Percentiles rank a stretch among this genome's conserved stretches.
These are phyloP conservation scores for Porites lutea DNA, from an alignment of 64 coral and sea anemone genomes.

Conservation along the genomic window DNA sequence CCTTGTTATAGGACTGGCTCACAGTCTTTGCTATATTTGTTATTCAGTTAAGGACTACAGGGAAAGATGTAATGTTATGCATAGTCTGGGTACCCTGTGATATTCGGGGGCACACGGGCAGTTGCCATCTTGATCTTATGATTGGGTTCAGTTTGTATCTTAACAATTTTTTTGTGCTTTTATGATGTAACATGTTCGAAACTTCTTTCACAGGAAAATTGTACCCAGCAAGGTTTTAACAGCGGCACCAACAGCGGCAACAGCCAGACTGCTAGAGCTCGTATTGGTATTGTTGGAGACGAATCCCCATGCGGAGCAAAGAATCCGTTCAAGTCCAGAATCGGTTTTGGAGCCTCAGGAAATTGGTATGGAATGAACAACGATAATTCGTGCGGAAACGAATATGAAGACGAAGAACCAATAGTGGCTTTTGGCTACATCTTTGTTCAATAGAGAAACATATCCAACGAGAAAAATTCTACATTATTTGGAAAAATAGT, in stretches of 20 bases:
- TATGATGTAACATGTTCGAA: neutral
- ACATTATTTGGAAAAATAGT: too few relatives aligned
- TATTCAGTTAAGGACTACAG: too few relatives aligned
- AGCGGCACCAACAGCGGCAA: constrained; percentile 37
- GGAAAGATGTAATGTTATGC: too few relatives aligned
- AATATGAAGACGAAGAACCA: neutral
- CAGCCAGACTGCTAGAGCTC: constrained; percentile 21
- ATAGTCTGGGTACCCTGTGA: too few relatives aligned
- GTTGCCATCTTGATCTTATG: too few relatives aligned
- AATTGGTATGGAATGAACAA: neutral
- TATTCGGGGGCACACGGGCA: too few relatives aligned
- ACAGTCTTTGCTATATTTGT: too few relatives aligned
- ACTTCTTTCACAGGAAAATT: constrained; percentile 19
- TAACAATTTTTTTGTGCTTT: too few relatives aligned
- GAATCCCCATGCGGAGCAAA: neutral
- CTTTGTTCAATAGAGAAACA: constrained; percentile 57
- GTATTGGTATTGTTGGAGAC: constrained; percentile 73
- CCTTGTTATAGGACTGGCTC: neutral
- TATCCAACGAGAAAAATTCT: neutral
- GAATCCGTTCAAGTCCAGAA: constrained; percentile 14
- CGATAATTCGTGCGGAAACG: constrained; percentile 57
- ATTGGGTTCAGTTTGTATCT: too few relatives aligned
- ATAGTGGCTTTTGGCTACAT: constrained; percentile 57
- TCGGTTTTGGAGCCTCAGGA: constrained; percentile 75
- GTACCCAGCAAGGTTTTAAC: constrained; percentile 64